A percentile compares a stretch with the other conserved stretches of the same genome.
phyloP scores from a whole-genome alignment of 2,797 vertebrate genomes.

The Chaetophractus vellerosus region DNA sequence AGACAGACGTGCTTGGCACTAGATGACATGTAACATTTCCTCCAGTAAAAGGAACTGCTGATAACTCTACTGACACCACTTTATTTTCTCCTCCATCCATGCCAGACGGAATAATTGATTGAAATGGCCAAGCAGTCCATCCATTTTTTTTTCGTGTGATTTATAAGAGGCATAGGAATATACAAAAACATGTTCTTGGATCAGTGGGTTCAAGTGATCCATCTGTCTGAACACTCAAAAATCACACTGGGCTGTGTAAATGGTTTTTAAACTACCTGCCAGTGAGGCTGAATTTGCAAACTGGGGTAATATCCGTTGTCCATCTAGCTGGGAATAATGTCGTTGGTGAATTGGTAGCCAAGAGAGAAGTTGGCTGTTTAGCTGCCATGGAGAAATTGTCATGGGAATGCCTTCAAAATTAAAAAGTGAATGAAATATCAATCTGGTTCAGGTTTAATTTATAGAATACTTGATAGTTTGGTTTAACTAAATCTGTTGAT shows the following conservation, averaged over 20 bases:
- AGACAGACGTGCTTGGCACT: slow-evolving; percentile 45
- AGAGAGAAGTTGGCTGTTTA: not conserved
- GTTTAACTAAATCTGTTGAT: slow-evolving; percentile 19
- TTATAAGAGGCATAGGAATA: slow-evolving; percentile 69
- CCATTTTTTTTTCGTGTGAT: slow-evolving; percentile 59
- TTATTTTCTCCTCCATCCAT: not conserved
- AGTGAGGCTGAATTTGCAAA: slow-evolving; percentile 17
- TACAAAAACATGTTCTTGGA: slow-evolving; percentile 63
- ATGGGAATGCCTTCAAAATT: slow-evolving; percentile 15
- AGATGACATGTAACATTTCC: slow-evolving; percentile 40
- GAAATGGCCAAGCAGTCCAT: slow-evolving; percentile 37
- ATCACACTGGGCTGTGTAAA: slow-evolving; percentile 45
- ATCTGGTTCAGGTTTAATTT: slow-evolving; percentile 33
- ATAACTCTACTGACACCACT: slow-evolving; percentile 5
- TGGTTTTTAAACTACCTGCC: slow-evolving; percentile 61
- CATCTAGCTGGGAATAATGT: not conserved
- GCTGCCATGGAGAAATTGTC: not conserved
- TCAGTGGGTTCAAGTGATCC: slow-evolving; percentile 60
- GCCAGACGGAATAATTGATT: slow-evolving; percentile 67
- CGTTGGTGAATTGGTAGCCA: not conserved
- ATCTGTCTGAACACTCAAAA: slow-evolving; percentile 64
- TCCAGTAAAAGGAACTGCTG: slow-evolving; percentile 69
- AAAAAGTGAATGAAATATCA: slow-evolving; percentile 24
- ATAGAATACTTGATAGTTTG: slow-evolving; percentile 18
- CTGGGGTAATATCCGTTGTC: not conserved